Base-by-base conservation (phyloP, 1,140 invertebrate genomes). In the Sinella curviseta region DNA sequence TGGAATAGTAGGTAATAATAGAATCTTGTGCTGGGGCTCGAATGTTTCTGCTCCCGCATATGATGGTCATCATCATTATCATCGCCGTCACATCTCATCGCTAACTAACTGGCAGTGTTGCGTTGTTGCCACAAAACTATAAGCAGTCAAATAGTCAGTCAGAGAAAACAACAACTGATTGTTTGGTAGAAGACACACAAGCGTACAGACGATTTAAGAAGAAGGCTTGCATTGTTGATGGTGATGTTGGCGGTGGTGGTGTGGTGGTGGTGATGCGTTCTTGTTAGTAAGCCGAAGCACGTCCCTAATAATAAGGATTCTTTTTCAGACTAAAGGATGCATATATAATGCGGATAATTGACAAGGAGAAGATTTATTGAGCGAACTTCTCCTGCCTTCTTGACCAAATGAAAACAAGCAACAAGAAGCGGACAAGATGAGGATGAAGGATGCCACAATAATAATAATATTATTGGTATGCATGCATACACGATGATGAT, bases 311-410 rank as follows among this genome's bases (percentile, higher is more conserved):
- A 70, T 70, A 70, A 70, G 65, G 65, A 70, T 31, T 33, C 12
- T 70, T 65, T 65, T 70, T 70, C 65, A 70, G 65, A 33, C 65
- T 8, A 70, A 65, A 70, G 31, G 65, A 70, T 70, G 65, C 65
- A 70, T 70, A 70, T 70, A 33, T 70, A 70, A 70, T 70, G 65
- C n/a, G 65, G 65, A 33, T 70, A 70, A 70, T 70, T 70, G 65
- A 70, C 65, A 70, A 33, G 65, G 28, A 70, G 28, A 70, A 70
- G 65, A 70, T 70, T 70, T 70, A 70, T 70, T 70, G 65, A 30
- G 28, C n/a, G 65, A 70, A 33, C 26, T 31, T 30, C n/a, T 70
- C 31, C 24, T 26, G 8, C 57, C 26, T 26, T 70, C 65, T 70
- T 65, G 57, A 65, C 57, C 65, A 70, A 70, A 60, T n/a, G 55